Conservation (phyloP, 2,797 vertebrate genomes). For the Dendrocincla fuliginosa region DNA sequence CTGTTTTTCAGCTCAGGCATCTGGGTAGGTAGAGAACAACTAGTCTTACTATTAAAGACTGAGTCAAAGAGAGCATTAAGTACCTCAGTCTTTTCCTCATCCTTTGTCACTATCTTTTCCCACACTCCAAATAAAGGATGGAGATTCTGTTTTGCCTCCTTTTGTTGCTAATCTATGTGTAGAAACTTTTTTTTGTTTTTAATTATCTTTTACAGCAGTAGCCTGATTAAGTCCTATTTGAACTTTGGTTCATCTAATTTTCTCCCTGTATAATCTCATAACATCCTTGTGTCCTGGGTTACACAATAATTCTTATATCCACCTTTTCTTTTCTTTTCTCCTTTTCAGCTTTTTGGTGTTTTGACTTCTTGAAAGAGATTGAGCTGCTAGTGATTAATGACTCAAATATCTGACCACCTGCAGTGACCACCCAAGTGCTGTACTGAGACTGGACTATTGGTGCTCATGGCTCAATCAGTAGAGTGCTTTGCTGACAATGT, state of each 20-base stretch:
- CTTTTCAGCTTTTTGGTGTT: not conserved
- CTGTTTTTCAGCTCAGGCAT: not conserved
- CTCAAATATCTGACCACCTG: not conserved
- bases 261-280: not conserved
- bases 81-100: not conserved
- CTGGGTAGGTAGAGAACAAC: accelerated
- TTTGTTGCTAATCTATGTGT: not conserved
- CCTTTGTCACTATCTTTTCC: not conserved
- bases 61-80: not conserved
- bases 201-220: not conserved
- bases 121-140: not conserved
- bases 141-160: not conserved
- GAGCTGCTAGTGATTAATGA: not conserved
- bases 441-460: not conserved
- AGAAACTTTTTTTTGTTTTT: not conserved
- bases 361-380: not conserved
- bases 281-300: not conserved
- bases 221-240: not conserved
- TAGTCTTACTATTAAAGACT: not conserved
- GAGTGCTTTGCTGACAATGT: not conserved
- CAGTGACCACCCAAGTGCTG: not conserved
- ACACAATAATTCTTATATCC: not conserved
- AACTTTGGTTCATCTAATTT: not conserved
- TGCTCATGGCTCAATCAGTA: not conserved
- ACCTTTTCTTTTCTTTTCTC: not conserved